Base-by-base conservation (phyloP, 2,888 invertebrate species). In the Euplexia lucipara region DNA sequence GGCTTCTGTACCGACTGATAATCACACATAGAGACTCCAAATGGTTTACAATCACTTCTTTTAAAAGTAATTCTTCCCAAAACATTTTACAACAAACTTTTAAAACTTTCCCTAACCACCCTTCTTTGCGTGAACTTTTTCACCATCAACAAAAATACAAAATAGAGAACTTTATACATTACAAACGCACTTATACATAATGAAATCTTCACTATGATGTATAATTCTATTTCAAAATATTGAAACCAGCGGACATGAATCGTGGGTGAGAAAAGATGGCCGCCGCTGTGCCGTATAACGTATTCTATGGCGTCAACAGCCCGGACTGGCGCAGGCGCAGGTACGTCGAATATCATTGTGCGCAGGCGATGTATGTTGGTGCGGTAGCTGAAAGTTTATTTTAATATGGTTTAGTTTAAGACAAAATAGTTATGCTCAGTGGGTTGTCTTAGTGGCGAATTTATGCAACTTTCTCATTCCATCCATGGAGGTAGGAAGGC, bases 231-330 rank as follows among this genome's bases (percentile, higher is more conserved):
- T 9, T 70, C 70, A 12, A 48, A 57, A 32, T 57, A 70, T 16
- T 70, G 42, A 12, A 9, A 34, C 75, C 75, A 70, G 14, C 3
- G 6, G 0, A 57, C n/a, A n/a, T 22, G 22, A 8, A 9, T 3
- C 1, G 30, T 26, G n/a, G 74, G 74, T 18, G 68, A 67, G 9
- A 16, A 20, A 39, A 57, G 22, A 67, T 67, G 69, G 52, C 75
- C 10, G 20, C 45, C 34, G 4, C 22, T 20, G 32, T 70, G 47
- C n/a, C 16, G 16, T 30, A 70, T 1, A 12, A 70, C 34, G 34
- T 70, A 75, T 12, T 70, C 70, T 39, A 70, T 75, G 20, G 70
- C 68, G 30, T 70, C 26, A 2, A 42, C 70, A 1, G 75, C 70
- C 5, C 48, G 70, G 3, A 26, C 18, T 3, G 75, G 70, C 7